Base-by-base conservation (phyloP, 2,888 invertebrate species). In the Ichneumoninae sp. region DNA sequence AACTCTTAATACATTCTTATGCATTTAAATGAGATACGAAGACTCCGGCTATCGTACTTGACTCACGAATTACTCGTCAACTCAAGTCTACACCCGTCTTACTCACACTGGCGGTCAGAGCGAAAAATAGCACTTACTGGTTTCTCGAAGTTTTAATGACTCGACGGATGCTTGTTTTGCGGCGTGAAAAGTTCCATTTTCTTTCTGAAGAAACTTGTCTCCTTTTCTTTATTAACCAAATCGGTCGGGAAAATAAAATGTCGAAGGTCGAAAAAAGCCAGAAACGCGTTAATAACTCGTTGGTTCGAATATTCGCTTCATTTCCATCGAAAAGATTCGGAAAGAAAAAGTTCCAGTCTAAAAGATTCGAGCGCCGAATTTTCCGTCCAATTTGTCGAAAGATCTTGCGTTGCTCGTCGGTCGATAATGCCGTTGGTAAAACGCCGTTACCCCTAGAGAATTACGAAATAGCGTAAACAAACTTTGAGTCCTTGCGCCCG, bases 401-500 rank as follows among this genome's bases (percentile, higher is more conserved):
- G 26, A 50, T 50, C 0, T 69, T 47, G 30, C 16, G 16, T 33
- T 30, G 47, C 47, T 13, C 0, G n/a, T n/a, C 52, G 3, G 4
- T n/a, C 62, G 19, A 36, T 69, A 13, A 33, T 60, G 33, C 7
- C 62, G 19, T 79, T 54, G 30, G 65, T 66, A 68, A 70, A 44
- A 75, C 44, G 30, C 69, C 47, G 50, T 75, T 60, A 30, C 57
- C 62, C 36, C 36, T 30, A 6, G 70, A 50, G 16, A 76, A 80
- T 84, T 84, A 80, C 80, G 80, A 84, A 84, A 78, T 78, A 44
- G 19, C 69, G 65, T 71, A 36, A 76, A 62, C 36, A 71, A 68
- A 50, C 66, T 72, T 72, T n/a, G 33, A 74, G 66, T 54, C 68
- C 74, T 82, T 84, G 80, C 54, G 68, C 62, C 79, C 47, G 30